Evolutionary conservation across 1,140 invertebrate species (phyloP).

Genomic region (Drosophila equinoxialis): DNA sequence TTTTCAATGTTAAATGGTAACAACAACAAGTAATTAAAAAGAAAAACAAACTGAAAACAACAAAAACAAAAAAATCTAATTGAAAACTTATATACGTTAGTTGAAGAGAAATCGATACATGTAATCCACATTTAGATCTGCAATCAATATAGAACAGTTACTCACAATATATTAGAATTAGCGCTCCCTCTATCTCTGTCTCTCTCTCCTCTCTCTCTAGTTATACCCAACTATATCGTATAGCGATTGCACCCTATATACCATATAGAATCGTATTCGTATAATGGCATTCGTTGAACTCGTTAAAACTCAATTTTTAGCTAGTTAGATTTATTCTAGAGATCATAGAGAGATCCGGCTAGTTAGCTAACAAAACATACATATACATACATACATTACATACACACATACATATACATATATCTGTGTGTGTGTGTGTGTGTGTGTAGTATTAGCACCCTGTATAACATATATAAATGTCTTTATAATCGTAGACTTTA

Average conservation of each 20-base stretch:
- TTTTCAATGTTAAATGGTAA: constrained; percentile 55
- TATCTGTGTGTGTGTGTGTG: background rate
- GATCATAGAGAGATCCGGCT: background rate
- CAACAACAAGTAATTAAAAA: constrained; percentile 28
- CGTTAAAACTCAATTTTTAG: background rate
- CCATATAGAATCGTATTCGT: background rate
- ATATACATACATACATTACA: background rate
- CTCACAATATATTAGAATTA: constrained; percentile 5
- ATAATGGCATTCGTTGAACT: constrained; percentile 3
- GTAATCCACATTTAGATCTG: constrained; percentile 27
- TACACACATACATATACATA: background rate
- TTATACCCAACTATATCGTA: background rate
- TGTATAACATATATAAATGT: background rate
- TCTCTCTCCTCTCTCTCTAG: background rate
- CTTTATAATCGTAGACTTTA: constrained; percentile 1
- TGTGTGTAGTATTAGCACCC: background rate
- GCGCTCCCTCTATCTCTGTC: background rate
- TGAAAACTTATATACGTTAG: constrained; percentile 42
- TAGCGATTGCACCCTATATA: constrained; percentile 3
- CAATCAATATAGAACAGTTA: constrained; percentile 25
- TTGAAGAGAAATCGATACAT: constrained; percentile 34
- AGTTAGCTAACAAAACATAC: constrained; percentile 2
- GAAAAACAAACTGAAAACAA: constrained; percentile 15
- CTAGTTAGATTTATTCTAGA: constrained; percentile 1
- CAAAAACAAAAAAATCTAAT: constrained; percentile 20